phyloP scores from a whole-genome alignment of 2,888 invertebrate genomes.

The Parnassius mnemosyne region DNA sequence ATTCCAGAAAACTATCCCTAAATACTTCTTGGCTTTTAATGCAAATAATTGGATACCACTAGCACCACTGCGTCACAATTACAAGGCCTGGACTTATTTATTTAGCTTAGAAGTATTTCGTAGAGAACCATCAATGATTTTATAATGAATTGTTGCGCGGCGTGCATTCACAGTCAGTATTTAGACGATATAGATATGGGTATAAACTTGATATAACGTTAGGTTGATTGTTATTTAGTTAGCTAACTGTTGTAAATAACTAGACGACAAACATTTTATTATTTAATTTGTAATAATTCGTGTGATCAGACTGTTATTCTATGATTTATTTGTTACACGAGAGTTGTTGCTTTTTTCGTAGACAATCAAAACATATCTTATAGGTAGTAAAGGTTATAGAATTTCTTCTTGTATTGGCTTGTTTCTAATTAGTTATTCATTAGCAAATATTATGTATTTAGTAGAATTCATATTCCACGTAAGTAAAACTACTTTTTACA shows the following conservation, averaged over 20 bases:
- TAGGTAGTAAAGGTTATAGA: conserved; percentile 58
- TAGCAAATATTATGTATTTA: conserved; percentile 46
- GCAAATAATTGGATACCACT: conserved; percentile 11
- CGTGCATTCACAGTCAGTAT: conserved; percentile 69
- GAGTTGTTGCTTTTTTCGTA: conserved; percentile 70
- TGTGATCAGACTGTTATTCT: conserved; percentile 79
- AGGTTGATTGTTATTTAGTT: conserved; percentile 80
- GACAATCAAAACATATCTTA: conserved; percentile 70
- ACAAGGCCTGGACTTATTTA: conserved; percentile 39
- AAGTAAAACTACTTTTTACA: conserved; percentile 55
- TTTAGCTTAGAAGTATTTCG: conserved; percentile 38
- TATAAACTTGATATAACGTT: conserved; percentile 60
- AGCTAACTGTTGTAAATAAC: conserved; percentile 79
- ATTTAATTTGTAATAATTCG: conserved; percentile 78
- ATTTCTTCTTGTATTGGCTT: conserved; percentile 51
- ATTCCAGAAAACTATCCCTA: conserved; percentile 57
- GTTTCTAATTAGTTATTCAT: conserved; percentile 40
- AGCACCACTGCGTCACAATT: conserved; percentile 23
- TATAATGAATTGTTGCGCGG: conserved; percentile 41
- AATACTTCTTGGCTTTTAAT: conserved; percentile 32
- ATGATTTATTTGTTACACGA: conserved; percentile 78
- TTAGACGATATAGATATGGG: conserved; percentile 62
- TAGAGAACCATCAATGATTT: conserved; percentile 29
- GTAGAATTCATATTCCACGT: conserved; percentile 36
- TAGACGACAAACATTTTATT: conserved; percentile 73